phyloP scores from a whole-genome alignment of 2,888 invertebrate genomes.

The Athripsodes cinereus region DNA sequence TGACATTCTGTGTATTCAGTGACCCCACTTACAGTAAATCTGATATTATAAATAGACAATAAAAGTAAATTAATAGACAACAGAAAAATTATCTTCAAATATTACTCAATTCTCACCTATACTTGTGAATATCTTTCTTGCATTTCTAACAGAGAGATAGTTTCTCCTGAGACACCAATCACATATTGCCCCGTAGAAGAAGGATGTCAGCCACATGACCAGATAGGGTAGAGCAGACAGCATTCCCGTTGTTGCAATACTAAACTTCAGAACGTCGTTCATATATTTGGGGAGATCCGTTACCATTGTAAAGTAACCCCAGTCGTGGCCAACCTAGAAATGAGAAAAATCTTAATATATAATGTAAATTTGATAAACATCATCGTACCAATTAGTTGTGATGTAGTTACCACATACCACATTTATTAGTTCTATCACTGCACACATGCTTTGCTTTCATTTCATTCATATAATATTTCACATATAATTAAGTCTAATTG shows the following conservation, averaged over 20 bases:
- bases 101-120: conserved; percentile 40
- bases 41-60: too few species aligned
- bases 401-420: too few species aligned
- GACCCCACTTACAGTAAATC: too few species aligned
- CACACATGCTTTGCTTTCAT: too few species aligned
- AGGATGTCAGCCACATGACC: conserved; percentile 48
- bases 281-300: conserved; percentile 54
- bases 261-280: conserved; percentile 48
- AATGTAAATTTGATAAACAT: background rate
- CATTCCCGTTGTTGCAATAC: conserved; percentile 47
- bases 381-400: background rate
- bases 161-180: conserved; percentile 37
- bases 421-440: too few species aligned
- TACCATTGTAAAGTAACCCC: conserved; percentile 54
- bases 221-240: conserved; percentile 51
- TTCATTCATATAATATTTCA: too few species aligned
- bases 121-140: conserved; percentile 38
- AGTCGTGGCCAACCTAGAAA: conserved; percentile 48
- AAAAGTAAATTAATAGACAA: too few species aligned
- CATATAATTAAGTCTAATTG: too few species aligned
- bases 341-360: background rate
- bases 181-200: conserved; percentile 42
- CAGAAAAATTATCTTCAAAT: too few species aligned
- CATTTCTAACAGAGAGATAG: conserved; percentile 33
- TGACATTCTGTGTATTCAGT: too few species aligned